These are phyloP conservation scores for Mythimna impura DNA, from an alignment of 2,888 invertebrate genomes.

Conservation along the genomic window DNA sequence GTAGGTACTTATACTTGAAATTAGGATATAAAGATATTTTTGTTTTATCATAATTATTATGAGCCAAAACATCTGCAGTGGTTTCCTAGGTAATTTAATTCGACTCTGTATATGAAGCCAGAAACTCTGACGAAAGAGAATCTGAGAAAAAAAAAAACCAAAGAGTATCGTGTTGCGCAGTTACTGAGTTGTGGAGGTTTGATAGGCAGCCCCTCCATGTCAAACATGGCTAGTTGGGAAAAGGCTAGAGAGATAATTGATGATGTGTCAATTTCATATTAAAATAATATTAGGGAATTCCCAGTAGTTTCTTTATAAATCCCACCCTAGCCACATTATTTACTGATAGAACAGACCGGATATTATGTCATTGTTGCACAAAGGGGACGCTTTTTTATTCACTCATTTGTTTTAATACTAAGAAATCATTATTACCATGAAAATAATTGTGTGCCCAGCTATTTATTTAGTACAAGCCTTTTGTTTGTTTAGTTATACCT, in stretches of 20 bases:
- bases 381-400: neutral
- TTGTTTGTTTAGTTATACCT: no score
- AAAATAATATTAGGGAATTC: neutral
- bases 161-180: no score
- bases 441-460: neutral
- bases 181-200: no score
- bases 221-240: no score
- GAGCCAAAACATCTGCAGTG: neutral
- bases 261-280: neutral
- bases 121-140: no score
- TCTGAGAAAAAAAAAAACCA: no score
- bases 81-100: neutral
- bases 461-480: neutral
- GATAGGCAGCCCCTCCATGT: no score
- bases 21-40: no score
- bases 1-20: neutral
- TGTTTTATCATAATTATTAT: neutral
- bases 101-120: neutral
- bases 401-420: conserved; percentile 1
- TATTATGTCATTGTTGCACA: conserved; percentile 2
- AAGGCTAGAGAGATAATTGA: no score
- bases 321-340: neutral
- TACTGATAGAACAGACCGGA: neutral
- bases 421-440: conserved; percentile 4
- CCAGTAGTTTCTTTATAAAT: neutral